Percentiles rank a stretch among this genome's conserved stretches.
phyloP scores from a whole-genome alignment of 1,140 invertebrate species.

The honey bee (Apis mellifera) region DNA sequence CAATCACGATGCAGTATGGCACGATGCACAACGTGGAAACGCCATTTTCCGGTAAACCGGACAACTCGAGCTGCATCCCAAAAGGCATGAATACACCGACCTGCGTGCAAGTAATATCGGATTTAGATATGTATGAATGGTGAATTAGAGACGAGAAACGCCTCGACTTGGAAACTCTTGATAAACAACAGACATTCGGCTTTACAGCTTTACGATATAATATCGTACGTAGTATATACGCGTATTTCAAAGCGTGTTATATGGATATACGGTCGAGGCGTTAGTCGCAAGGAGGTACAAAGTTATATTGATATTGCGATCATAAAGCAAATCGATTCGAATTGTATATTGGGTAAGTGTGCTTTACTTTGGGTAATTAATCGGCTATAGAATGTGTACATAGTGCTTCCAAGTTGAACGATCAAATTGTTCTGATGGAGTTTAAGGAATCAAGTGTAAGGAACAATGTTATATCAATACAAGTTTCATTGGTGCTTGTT shows the following conservation, averaged over 20 bases:
- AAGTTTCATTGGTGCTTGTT: neutral
- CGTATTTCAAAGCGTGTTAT: neutral
- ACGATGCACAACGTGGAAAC: slow-evolving; percentile 81
- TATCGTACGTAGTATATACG: neutral
- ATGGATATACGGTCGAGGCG: neutral
- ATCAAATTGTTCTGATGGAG: neutral
- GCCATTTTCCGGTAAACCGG: slow-evolving; percentile 75
- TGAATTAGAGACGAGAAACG: neutral
- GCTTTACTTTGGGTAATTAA: neutral
- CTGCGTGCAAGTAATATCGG: slow-evolving; percentile 62
- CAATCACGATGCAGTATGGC: slow-evolving; percentile 84
- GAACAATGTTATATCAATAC: neutral
- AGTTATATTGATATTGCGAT: neutral
- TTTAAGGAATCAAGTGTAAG: neutral
- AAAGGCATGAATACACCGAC: slow-evolving; percentile 87
- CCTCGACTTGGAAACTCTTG: neutral
- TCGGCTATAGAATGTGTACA: too few relatives aligned
- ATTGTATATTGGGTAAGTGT: too few relatives aligned
- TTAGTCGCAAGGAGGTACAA: neutral
- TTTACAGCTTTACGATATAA: neutral
- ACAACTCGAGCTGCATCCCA: slow-evolving; percentile 84
- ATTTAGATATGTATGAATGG: neutral
- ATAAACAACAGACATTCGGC: neutral
- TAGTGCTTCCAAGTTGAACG: neutral
- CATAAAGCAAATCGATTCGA: neutral